Evolutionary conservation across 1,140 invertebrate genomes (phyloP).

Genomic region (Drosophila parabipectinata): DNA sequence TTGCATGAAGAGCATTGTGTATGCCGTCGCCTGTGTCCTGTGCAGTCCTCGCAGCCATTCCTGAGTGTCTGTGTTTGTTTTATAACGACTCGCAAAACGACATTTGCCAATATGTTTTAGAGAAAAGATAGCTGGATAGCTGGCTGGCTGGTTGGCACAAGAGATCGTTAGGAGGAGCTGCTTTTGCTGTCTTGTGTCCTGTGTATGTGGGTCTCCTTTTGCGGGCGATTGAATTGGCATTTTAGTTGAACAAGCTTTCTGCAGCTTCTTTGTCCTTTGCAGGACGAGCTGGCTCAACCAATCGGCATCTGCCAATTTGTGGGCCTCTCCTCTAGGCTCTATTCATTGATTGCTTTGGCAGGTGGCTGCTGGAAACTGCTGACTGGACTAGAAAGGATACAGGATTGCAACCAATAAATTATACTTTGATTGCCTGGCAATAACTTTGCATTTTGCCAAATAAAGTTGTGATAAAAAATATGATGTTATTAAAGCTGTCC

Average conservation of each 20-base stretch:
- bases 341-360: conserved; percentile 32
- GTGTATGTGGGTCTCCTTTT: conserved; percentile 22
- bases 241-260: conserved; percentile 38
- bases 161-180: conserved; percentile 26
- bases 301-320: conserved; percentile 54
- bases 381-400: conserved; percentile 10
- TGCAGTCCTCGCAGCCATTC: conserved; percentile 8
- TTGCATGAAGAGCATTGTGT: conserved; percentile 58
- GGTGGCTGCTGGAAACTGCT: conserved; percentile 17
- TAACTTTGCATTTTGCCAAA: conserved; percentile 10
- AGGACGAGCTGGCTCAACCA: conserved; percentile 27
- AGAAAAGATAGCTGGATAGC: conserved; percentile 15
- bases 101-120: conserved; percentile 70
- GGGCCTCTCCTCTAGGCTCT: conserved; percentile 17
- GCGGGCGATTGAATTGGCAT: conserved; percentile 55
- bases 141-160: neutral
- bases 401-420: conserved; percentile 50
- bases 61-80: conserved; percentile 60
- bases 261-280: conserved; percentile 36
- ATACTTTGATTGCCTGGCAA: conserved; percentile 26
- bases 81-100: conserved; percentile 59
- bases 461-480: neutral
- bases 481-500: neutral
- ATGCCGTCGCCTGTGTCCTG: conserved; percentile 20
- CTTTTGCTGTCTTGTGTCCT: conserved; percentile 21